Evolutionary conservation across 2,888 invertebrate species (phyloP).

Genomic region (Tipula unca): DNA sequence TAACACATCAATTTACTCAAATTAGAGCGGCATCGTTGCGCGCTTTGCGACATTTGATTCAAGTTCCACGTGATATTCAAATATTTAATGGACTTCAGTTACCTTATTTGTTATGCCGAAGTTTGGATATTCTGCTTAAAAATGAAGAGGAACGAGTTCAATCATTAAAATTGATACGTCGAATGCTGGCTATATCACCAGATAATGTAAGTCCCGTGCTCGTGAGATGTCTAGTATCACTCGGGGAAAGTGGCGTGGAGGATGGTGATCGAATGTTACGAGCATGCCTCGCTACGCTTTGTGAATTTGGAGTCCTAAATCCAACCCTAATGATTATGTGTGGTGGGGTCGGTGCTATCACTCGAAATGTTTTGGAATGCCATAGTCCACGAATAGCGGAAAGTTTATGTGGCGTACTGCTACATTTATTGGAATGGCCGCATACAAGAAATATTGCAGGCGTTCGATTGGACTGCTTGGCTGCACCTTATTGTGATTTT

Average conservation of each 20-base stretch:
- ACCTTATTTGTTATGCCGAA: conserved; percentile 73
- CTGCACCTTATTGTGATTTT: conserved; percentile 91
- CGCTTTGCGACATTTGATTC: conserved; percentile 75
- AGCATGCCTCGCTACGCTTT: conserved; percentile 77
- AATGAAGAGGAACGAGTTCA: conserved; percentile 91
- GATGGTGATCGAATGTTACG: conserved; percentile 77
- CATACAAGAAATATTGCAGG: conserved; percentile 64
- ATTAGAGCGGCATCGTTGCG: conserved; percentile 83
- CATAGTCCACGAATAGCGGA: conserved; percentile 85
- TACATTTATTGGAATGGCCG: conserved; percentile 79
- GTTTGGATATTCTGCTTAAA: conserved; percentile 79
- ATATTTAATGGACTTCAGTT: conserved; percentile 72
- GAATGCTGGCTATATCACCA: conserved; percentile 56
- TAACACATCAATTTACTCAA: conserved; percentile 80
- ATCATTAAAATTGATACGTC: conserved; percentile 66
- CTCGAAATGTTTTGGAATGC: conserved; percentile 75
- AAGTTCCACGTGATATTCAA: conserved; percentile 67
- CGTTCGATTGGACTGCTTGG: conserved; percentile 76
- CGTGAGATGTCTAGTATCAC: conserved; percentile 70
- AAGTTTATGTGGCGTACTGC: conserved; percentile 76
- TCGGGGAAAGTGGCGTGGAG: conserved; percentile 69
- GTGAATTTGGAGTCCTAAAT: conserved; percentile 82
- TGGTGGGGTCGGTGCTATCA: conserved; percentile 74
- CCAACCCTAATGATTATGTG: conserved; percentile 68
- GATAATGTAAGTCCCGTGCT: conserved; percentile 64